Conservation (phyloP, 2,888 invertebrate genomes). For the Pheosia gnoma region DNA sequence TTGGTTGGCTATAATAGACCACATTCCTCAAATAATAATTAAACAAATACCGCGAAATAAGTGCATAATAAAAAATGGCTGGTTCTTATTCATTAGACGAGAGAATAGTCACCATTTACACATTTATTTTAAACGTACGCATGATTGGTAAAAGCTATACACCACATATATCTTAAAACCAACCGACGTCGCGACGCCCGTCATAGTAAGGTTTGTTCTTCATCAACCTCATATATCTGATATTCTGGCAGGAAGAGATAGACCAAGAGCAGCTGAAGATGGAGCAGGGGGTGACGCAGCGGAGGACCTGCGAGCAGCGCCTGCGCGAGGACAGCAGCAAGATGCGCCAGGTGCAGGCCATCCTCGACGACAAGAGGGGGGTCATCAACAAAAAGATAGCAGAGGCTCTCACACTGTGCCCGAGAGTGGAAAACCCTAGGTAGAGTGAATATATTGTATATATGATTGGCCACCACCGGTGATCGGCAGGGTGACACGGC, state of each 20-base stretch:
- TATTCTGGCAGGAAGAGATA: constrained; percentile 71
- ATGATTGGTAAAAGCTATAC: too few relatives aligned
- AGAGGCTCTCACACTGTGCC: constrained; percentile 74
- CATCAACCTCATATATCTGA: neutral
- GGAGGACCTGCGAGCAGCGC: constrained; percentile 52
- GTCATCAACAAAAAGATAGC: constrained; percentile 53
- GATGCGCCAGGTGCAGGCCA: constrained; percentile 62
- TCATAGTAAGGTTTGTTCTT: neutral
- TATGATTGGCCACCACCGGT: too few relatives aligned
- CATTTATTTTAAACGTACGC: too few relatives aligned
- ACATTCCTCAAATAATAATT: too few relatives aligned
- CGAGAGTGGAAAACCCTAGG: constrained; percentile 78
- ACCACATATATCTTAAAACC: too few relatives aligned
- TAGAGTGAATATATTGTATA: constrained; percentile 34
- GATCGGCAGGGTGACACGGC: too few relatives aligned
- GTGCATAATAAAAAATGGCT: too few relatives aligned
- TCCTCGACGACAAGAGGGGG: constrained; percentile 62
- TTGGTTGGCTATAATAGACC: too few relatives aligned
- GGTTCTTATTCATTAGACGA: too few relatives aligned
- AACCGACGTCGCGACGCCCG: neutral
- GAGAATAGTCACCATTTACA: too few relatives aligned
- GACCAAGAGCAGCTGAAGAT: constrained; percentile 71
- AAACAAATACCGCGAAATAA: too few relatives aligned
- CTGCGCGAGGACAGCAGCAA: constrained; percentile 71
- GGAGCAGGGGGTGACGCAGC: constrained; percentile 62